Conservation (phyloP, 1,140 invertebrate species). For the Mylabris phalerata region DNA sequence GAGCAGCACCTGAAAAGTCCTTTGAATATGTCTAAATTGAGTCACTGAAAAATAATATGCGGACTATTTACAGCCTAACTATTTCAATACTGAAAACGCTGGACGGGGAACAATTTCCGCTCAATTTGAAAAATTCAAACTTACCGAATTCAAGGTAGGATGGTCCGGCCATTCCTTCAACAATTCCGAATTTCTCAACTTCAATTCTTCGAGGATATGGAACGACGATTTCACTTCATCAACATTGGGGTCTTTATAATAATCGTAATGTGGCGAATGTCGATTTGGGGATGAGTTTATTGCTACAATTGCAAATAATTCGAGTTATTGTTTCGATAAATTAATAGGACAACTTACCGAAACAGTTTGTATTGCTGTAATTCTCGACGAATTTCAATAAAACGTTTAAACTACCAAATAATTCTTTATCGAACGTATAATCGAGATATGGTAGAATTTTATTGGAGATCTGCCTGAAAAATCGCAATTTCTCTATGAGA, state of each 20-base stretch:
- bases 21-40: too few species aligned
- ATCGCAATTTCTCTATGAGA: constrained; percentile 52
- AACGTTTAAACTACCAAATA: constrained; percentile 51
- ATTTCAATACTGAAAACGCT: too few species aligned
- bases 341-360: constrained; percentile 26
- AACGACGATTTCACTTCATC: constrained; percentile 67
- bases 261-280: constrained; percentile 55
- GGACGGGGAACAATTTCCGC: too few species aligned
- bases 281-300: constrained; percentile 15
- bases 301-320: constrained; percentile 12
- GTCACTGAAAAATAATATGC: too few species aligned
- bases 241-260: constrained; percentile 82
- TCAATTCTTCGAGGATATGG: constrained; percentile 59
- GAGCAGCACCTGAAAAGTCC: too few species aligned
- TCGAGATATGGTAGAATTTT: constrained; percentile 45
- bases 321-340: not conserved
- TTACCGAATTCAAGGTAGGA: constrained; percentile 72
- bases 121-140: constrained; percentile 22
- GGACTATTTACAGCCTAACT: too few species aligned
- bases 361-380: constrained; percentile 23
- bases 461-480: constrained; percentile 48
- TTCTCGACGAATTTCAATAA: constrained; percentile 36
- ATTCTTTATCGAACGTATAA: constrained; percentile 45
- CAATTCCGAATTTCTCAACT: constrained; percentile 57
- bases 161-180: constrained; percentile 84